phyloP scores from a whole-genome alignment of 2,888 invertebrate genomes.

The Carabus problematicus region DNA sequence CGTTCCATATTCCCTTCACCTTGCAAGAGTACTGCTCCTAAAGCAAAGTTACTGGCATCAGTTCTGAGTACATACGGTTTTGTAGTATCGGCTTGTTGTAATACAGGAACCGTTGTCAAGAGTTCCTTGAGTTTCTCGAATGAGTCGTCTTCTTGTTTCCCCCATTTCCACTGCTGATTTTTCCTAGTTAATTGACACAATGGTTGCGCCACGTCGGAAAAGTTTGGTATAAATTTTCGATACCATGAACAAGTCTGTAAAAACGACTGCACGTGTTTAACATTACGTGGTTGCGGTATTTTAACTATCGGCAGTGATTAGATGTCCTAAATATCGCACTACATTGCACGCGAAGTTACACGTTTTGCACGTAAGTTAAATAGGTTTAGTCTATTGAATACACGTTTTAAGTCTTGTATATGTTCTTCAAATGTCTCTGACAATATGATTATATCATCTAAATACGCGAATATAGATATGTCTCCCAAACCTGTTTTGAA shows the following conservation, averaged over 20 bases:
- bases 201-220: background rate
- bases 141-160: no score
- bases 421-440: conserved; percentile 9
- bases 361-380: conserved; percentile 8
- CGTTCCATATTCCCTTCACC: conserved; percentile 22
- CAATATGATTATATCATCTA: background rate
- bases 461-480: background rate
- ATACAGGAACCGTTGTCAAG: no score
- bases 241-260: conserved; percentile 3
- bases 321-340: conserved; percentile 8
- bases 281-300: background rate
- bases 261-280: background rate
- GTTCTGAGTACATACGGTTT: conserved; percentile 28
- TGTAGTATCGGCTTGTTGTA: conserved; percentile 3
- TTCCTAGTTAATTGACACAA: background rate
- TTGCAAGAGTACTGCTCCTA: conserved; percentile 28
- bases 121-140: no score
- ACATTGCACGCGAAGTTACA: conserved; percentile 5
- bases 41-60: conserved; percentile 29
- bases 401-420: conserved; percentile 3
- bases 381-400: conserved; percentile 2
- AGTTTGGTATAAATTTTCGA: conserved; percentile 10
- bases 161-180: background rate
- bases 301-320: background rate
- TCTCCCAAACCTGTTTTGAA: background rate